Base-by-base conservation (phyloP, 2,888 invertebrate genomes). In the Aricia artaxerxes region DNA sequence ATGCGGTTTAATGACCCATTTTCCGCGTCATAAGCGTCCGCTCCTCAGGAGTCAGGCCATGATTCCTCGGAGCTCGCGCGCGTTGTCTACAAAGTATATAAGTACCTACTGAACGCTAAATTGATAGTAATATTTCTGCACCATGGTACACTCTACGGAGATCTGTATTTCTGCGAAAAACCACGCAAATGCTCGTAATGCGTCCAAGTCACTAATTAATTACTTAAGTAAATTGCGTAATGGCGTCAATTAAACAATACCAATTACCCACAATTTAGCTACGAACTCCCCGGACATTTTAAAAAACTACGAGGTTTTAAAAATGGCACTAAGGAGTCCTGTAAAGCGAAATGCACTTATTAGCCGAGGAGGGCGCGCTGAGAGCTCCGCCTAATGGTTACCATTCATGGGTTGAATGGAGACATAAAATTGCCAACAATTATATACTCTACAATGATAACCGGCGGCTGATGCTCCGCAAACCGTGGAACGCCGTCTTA, bases 371-470 rank as follows among this genome's bases (percentile, higher is more conserved):
- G 92, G 91, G 92, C 89, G 90, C 90, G 86, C 85, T 85, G 89
- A 91, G 92, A 88, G 92, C 88, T 88, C 86, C 83, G 92, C 88
- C 93, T 94, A 94, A 94, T 94, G 94, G 94, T 89, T 88, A 88
- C 91, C 88, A 94, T 94, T 94, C 94, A 94, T 87, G 84, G 87
- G 88, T 85, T 93, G 93, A 94, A 94, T 93, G 90, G 92, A 90
- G 88, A 91, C 90, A 91, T 86, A 85, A 91, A 93, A 94, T 94
- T 94, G 91, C 93, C 91, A 92, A 92, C 94, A 93, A 94, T 94
- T 94, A 94, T 92, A 92, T 91, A 91, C 94, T 94, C 90, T 88
- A 88, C 90, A 93, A 93, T 94, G 94, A 94, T 94, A 94, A 94
- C 93, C 86, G 90, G 88, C 87, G 88, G 92, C 92, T 92, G 89